phyloP scores from a whole-genome alignment of 1,140 invertebrate species.

The Bombus waltoni region DNA sequence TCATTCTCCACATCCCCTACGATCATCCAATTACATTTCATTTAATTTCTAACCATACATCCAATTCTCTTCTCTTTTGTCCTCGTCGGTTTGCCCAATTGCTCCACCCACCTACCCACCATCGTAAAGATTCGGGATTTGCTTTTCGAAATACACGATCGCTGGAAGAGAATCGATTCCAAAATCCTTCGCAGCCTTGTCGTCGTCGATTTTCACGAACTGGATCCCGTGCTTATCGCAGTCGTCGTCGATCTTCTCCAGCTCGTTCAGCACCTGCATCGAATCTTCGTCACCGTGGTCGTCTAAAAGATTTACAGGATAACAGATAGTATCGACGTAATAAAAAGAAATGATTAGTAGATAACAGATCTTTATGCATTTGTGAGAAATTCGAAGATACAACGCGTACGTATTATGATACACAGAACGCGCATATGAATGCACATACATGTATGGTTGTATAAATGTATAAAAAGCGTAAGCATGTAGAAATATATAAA shows the following conservation, averaged over 20 bases:
- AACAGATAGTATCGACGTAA: neutral
- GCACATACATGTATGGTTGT: too few species aligned
- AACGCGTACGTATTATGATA: too few species aligned
- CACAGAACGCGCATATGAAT: too few species aligned
- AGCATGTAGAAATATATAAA: too few species aligned
- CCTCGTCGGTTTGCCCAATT: neutral
- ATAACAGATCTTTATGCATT: neutral
- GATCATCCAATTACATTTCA: constrained; percentile 54
- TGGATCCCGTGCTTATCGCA: constrained; percentile 95
- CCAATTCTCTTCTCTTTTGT: neutral
- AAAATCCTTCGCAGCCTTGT: constrained; percentile 90
- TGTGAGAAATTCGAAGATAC: too few species aligned
- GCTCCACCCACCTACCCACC: constrained; percentile 82
- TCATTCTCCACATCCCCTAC: constrained; percentile 94
- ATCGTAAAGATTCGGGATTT: constrained; percentile 96
- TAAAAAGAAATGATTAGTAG: neutral
- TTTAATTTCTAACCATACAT: neutral
- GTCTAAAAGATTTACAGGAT: constrained; percentile 83
- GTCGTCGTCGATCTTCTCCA: constrained; percentile 97
- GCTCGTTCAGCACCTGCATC: constrained; percentile 91
- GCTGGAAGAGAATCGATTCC: constrained; percentile 93
- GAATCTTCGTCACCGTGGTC: constrained; percentile 93
- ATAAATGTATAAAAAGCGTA: too few species aligned
- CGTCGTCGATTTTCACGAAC: constrained; percentile 96
- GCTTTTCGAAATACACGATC: constrained; percentile 96